Conservation (phyloP, 30 jellyfish, hydroid and myxozoan genomes). For the Rhopilema esculentum region DNA sequence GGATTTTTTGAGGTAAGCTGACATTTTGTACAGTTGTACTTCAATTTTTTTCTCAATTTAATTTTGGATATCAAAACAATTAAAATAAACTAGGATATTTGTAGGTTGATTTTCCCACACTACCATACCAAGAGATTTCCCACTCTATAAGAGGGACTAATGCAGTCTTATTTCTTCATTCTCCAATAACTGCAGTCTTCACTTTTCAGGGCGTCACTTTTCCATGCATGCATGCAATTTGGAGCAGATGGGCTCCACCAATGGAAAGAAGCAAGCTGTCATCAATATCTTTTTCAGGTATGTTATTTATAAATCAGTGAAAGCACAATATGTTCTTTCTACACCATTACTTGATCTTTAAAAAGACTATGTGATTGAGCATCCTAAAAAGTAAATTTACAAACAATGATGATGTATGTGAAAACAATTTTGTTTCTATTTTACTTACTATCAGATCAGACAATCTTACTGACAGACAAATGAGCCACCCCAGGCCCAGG, state of each 20-base stretch:
- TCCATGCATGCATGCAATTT: constrained; percentile 96
- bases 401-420: no score
- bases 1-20: constrained; percentile 90
- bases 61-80: no score
- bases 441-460: no score
- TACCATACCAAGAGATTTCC: no score
- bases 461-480: no score
- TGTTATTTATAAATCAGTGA: background rate
- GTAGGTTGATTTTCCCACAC: no score
- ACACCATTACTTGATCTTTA: background rate
- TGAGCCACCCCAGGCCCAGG: no score
- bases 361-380: background rate
- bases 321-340: background rate
- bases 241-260: constrained; percentile 99
- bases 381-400: no score
- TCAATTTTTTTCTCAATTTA: no score
- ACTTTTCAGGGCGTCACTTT: constrained; percentile 89
- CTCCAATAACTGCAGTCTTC: background rate
- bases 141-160: no score
- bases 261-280: constrained; percentile 93
- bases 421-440: no score
- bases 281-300: constrained; percentile 95
- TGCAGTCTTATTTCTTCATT: background rate
- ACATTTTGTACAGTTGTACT: background rate
- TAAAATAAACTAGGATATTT: no score